These are phyloP conservation scores for Diglossa brunneiventris DNA, from an alignment of 2,113 vertebrate species.

Conservation along the genomic window DNA sequence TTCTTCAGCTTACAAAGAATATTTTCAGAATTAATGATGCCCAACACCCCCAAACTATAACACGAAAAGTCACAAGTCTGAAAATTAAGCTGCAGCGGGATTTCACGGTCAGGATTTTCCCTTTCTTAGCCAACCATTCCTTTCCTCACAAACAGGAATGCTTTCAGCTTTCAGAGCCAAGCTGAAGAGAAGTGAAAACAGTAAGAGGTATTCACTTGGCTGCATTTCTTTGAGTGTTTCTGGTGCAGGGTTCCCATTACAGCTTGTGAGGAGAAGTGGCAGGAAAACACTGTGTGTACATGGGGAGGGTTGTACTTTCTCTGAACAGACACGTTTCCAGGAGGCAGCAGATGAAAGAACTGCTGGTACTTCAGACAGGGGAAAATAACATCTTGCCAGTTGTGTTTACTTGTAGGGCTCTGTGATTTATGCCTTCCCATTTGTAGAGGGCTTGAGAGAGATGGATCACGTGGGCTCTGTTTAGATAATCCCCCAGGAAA, in stretches of 20 bases:
- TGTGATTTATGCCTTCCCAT: conserved; percentile 73
- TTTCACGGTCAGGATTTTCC: conserved; percentile 47
- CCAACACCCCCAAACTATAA: conserved; percentile 17
- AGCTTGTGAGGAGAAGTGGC: conserved; percentile 32
- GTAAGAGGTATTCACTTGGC: conserved; percentile 50
- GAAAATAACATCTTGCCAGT: conserved; percentile 72
- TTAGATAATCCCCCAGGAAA: conserved; percentile 75
- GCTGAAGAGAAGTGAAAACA: conserved; percentile 34
- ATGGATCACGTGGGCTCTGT: conserved; percentile 59
- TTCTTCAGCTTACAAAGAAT: conserved; percentile 40
- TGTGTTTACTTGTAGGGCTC: conserved; percentile 72
- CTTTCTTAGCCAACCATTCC: conserved; percentile 20
- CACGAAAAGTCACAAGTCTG: conserved; percentile 36
- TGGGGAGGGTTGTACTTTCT: conserved; percentile 33
- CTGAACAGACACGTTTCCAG: conserved; percentile 48
- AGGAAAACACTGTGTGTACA: conserved; percentile 56
- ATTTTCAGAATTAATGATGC: conserved; percentile 55
- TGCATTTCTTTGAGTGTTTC: conserved; percentile 41
- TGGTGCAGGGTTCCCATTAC: conserved; percentile 26
- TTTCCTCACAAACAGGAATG: conserved; percentile 37
- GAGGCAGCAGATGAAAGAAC: conserved; percentile 69
- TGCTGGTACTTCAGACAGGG: conserved; percentile 61
- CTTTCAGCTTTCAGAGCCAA: conserved; percentile 59
- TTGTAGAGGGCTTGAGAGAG: conserved; percentile 58
- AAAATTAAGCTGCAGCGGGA: conserved; percentile 4